Evolutionary conservation across 2,888 invertebrate genomes (phyloP), one percentile per base, ranked within the genome.

Genomic region (Spodoptera exigua): DNA sequence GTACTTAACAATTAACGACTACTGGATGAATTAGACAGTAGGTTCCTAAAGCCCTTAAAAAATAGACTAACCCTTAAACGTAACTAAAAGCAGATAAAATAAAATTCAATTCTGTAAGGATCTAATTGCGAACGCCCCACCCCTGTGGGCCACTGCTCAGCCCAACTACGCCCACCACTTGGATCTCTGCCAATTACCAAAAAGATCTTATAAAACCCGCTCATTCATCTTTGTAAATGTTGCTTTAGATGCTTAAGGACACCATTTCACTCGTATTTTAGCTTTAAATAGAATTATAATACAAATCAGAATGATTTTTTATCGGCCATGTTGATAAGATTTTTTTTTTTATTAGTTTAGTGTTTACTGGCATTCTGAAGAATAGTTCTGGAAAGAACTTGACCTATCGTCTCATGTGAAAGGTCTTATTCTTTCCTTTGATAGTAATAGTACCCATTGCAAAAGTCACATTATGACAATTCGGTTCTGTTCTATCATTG

Each of bases 141-240:
- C n/a, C 21, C 21, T 39, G 60, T 61, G 52, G 61, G 69, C 48
- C 47, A 61, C 48, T 62, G 48, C 56, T 68, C 49, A 49, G 63
- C 64, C 57, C 62, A 57, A 61, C 46, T 63, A 74, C 79, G 70
- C 82, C 80, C 72, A 73, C 80, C 63, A 69, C 65, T 84, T 86
- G 83, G 83, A 81, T 68, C 66, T 46, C 59, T 56, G 83, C 85
- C 86, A 88, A 86, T 84, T 79, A 83, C 74, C 21, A 12, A 46
- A 27, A 32, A 21, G 47, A 70, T 66, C 51, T 52, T 49, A 35
- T 27, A 18, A 57, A 67, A 67, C 54, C 48, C 53, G 60, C 51
- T 52, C 61, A 62, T 64, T 57, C 36, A 41, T 45, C 43, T 57
- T 17, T 56, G 45, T 39, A 37, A 72, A 61, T 53, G 16, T 41